phyloP scores from a whole-genome alignment of 2,888 invertebrate species.

The Cheilosia vernalis region DNA sequence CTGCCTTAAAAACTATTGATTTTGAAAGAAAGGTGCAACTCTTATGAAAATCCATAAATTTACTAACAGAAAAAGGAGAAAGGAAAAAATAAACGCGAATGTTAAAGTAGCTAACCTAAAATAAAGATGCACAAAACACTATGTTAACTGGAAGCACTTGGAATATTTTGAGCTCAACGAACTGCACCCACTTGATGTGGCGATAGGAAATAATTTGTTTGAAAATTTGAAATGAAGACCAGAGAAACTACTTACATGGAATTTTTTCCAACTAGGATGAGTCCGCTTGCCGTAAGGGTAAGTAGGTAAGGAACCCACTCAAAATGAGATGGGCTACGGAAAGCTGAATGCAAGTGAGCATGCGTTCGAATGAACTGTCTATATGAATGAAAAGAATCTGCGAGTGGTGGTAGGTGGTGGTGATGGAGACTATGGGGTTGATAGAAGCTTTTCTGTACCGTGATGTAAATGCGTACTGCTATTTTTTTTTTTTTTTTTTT shows the following conservation, averaged over 20 bases:
- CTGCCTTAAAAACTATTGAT: constrained; percentile 37
- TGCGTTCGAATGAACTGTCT: constrained; percentile 63
- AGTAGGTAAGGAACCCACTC: constrained; percentile 66
- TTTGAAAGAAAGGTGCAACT: constrained; percentile 36
- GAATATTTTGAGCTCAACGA: constrained; percentile 16
- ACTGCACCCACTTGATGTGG: constrained; percentile 39
- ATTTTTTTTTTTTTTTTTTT: background rate
- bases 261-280: constrained; percentile 65
- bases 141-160: constrained; percentile 33
- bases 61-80: background rate
- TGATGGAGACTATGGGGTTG: constrained; percentile 5
- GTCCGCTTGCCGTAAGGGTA: constrained; percentile 61
- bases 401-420: constrained; percentile 17
- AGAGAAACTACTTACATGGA: constrained; percentile 71
- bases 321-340: constrained; percentile 53
- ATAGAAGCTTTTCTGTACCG: constrained; percentile 11
- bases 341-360: constrained; percentile 43
- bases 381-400: constrained; percentile 69
- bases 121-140: constrained; percentile 44
- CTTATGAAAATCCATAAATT: constrained; percentile 36
- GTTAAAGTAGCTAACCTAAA: constrained; percentile 11
- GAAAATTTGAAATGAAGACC: constrained; percentile 51
- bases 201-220: constrained; percentile 15
- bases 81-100: constrained; percentile 26
- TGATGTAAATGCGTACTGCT: constrained; percentile 37